Conservation (phyloP, 2,113 vertebrate species). For the Arothron firmamentum region DNA sequence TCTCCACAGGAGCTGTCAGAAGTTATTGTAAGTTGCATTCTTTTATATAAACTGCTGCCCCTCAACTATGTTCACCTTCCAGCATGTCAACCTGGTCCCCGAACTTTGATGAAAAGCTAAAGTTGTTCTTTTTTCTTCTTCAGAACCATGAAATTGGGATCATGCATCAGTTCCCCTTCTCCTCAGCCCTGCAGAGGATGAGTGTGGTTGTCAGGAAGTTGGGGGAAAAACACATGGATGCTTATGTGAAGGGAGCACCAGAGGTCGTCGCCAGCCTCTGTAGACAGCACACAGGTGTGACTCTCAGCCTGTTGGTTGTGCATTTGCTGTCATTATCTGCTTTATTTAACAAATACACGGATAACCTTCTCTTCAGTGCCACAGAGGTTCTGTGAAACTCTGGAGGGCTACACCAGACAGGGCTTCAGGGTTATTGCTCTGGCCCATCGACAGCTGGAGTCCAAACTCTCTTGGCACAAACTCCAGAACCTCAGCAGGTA, state of each 20-base stretch:
- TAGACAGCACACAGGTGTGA: conserved; percentile 84
- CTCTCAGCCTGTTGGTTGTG: not conserved
- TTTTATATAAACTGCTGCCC: not conserved
- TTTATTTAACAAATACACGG: no score
- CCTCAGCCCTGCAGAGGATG: conserved; percentile 91
- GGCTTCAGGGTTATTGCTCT: conserved; percentile 96
- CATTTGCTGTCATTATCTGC: not conserved
- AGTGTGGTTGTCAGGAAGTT: conserved; percentile 85
- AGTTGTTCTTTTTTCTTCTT: conserved; percentile 19
- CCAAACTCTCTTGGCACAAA: conserved; percentile 94
- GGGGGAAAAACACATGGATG: conserved; percentile 89
- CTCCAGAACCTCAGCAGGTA: conserved; percentile 91
- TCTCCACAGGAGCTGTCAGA: conserved; percentile 82
- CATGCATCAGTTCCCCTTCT: conserved; percentile 93
- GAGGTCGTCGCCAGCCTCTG: conserved; percentile 89
- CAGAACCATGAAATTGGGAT: conserved; percentile 93
- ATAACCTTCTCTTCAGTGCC: conserved; percentile 77
- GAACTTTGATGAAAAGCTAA: no score
- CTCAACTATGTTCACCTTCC: no score
- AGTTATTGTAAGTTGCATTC: conserved; percentile 76
- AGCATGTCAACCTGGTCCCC: no score
- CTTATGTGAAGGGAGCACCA: conserved; percentile 91
- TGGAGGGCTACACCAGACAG: conserved; percentile 91
- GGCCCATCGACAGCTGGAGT: conserved; percentile 88
- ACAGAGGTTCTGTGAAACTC: conserved; percentile 80